Percentiles rank a stretch among this genome's conserved stretches.
These are phyloP conservation scores for Microctenopoma lineatum DNA, from an alignment of 2,797 vertebrate species.

Conservation along the genomic window DNA sequence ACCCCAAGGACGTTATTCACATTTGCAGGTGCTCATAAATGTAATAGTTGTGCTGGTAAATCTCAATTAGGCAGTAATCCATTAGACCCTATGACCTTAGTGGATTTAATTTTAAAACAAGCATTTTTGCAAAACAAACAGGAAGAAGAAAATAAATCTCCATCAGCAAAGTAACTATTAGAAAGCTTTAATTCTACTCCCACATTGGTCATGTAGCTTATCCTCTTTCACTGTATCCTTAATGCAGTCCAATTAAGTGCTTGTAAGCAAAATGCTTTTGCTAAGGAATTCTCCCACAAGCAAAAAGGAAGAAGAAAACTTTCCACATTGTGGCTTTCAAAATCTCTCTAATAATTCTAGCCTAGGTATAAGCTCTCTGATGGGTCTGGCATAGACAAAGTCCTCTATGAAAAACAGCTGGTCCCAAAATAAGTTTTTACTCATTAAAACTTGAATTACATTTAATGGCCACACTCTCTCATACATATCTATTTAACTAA, in stretches of 20 bases:
- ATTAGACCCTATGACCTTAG: background rate
- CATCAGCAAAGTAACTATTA: background rate
- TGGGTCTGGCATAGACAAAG: slow-evolving; percentile 4
- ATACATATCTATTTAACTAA: background rate
- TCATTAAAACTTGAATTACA: slow-evolving; percentile 37
- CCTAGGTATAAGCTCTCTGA: background rate
- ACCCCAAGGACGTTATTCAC: background rate
- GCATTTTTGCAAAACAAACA: background rate
- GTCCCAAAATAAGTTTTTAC: slow-evolving; percentile 20
- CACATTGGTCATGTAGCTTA: background rate
- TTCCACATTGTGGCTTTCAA: slow-evolving; percentile 14
- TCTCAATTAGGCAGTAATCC: background rate
- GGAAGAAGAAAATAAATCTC: background rate
- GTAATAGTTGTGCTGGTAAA: background rate
- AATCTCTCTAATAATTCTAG: background rate
- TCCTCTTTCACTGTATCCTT: background rate
- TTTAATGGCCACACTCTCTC: slow-evolving; percentile 20
- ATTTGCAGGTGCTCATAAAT: background rate
- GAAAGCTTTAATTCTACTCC: background rate
- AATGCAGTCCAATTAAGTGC: background rate
- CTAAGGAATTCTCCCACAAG: too few relatives aligned
- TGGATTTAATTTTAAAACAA: background rate
- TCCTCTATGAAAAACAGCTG: slow-evolving; percentile 40
- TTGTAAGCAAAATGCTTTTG: too few relatives aligned
- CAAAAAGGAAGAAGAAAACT: background rate